These are phyloP conservation scores for Rhipidura dahli DNA, from an alignment of 2,113 vertebrate species.

Conservation along the genomic window DNA sequence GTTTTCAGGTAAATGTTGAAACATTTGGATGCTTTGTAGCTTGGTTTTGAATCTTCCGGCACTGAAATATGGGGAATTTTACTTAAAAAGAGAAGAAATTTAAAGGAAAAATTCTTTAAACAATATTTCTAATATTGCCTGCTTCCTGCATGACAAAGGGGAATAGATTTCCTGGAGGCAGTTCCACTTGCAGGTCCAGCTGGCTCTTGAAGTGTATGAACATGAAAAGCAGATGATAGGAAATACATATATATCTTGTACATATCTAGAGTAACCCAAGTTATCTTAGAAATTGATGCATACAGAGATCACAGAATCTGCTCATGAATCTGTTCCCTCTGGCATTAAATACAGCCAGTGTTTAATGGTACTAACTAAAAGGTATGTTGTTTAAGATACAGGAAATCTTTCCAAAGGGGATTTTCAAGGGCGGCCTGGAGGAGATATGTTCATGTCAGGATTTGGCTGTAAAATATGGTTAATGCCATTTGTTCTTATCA, in stretches of 20 bases:
- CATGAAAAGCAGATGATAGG: constrained; percentile 9
- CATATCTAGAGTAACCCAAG: background rate
- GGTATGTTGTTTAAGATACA: background rate
- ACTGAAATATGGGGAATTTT: background rate
- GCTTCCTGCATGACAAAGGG: background rate
- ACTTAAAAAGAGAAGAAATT: background rate
- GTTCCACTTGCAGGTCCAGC: background rate
- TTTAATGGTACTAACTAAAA: constrained; percentile 17
- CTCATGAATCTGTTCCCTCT: constrained; percentile 3
- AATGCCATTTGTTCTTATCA: background rate
- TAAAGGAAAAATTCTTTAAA: background rate
- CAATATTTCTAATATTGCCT: background rate
- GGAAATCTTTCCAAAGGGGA: background rate
- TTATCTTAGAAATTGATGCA: constrained; percentile 36
- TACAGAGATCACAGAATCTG: constrained; percentile 12
- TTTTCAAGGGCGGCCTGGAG: background rate
- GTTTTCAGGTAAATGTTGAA: background rate
- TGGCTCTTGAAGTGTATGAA: background rate
- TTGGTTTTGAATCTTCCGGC: background rate
- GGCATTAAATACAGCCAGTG: background rate
- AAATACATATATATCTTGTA: background rate
- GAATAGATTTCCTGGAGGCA: background rate
- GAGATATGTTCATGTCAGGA: background rate
- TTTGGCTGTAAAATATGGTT: background rate
- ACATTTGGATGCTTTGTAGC: background rate